Evolutionary conservation across 30 jellyfish, hydroid and myxozoan genomes (phyloP), one percentile per base, ranked within the genome.

Genomic region (Nemopilema nomurai): DNA sequence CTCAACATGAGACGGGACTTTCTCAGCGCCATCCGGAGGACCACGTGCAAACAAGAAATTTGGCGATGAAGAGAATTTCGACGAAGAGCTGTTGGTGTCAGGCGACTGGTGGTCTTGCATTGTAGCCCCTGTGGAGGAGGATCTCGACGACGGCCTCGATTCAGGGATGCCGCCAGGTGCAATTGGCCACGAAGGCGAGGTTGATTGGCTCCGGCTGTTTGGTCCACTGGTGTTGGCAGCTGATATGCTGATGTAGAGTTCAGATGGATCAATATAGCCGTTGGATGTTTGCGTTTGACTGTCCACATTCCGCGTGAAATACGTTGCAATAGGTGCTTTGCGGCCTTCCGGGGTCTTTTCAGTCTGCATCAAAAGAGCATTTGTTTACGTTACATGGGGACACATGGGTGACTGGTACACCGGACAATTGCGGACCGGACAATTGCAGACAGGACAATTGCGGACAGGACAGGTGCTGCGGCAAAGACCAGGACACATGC

Each of bases 1-100:
- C 51, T 94, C 99, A 9, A 89, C 91, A 73, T 90, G 89, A 18
- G 90, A 81, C 25, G 97, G 96, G 19, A 94, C 88, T 69, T 88
- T 93, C 63, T 94, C 99, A 21, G 99, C 99, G 16, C 99, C 99
- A 84, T 94, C 99, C 1, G 99, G 99, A 13, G 99, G 99, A 41
- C 99, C 99, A 57, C 99, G 89, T 22, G 99, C 85, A 81, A 94
- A 94, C 96, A 90, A 83, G 74, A 94, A 94, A 49, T 94, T 94
- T 62, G 99, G 99, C 20, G 99, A 94, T 28, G 98, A 93, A 1
- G 99, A 96, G 83, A 89, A 88, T 78, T 94, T 94, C 1, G 97
- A 71, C 1, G 86, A 75, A 52, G 83, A 79, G 25, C 79, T 65
- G 22, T 88, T 69, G 19, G 84, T 80, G 25, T 93, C 98, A 1